These are phyloP conservation scores for Lasius fuliginosus DNA, from an alignment of 2,888 invertebrate genomes.

Conservation along the genomic window DNA sequence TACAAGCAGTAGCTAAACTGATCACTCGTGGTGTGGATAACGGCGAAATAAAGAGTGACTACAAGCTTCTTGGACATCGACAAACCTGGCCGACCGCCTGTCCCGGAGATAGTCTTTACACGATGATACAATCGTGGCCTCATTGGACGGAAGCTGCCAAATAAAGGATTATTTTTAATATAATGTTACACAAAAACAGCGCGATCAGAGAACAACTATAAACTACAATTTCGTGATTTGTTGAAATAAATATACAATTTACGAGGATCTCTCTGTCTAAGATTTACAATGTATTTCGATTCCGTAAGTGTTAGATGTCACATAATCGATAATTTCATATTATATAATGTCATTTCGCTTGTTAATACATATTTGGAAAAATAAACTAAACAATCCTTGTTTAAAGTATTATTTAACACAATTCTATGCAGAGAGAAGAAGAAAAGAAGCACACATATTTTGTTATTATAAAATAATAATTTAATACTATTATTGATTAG, in stretches of 20 bases:
- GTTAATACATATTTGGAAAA: constrained; percentile 7
- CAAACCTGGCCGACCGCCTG: constrained; percentile 78
- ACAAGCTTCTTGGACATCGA: constrained; percentile 90
- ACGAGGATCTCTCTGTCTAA: neutral
- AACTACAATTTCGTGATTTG: neutral
- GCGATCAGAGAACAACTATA: neutral
- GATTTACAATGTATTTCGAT: neutral
- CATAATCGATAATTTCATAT: neutral
- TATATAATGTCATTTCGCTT: neutral
- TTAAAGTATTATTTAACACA: constrained; percentile 5
- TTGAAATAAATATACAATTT: neutral
- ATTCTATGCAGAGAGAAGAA: neutral
- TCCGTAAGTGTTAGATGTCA: neutral
- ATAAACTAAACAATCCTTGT: neutral
- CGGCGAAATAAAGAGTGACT: constrained; percentile 89
- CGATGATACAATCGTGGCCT: constrained; percentile 79
- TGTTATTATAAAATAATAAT: constrained; percentile 21
- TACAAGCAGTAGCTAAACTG: constrained; percentile 89
- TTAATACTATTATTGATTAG: neutral
- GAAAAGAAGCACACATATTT: neutral
- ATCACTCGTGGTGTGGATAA: constrained; percentile 89
- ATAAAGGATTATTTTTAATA: constrained; percentile 23
- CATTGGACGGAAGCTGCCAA: constrained; percentile 65
- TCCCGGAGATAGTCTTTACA: constrained; percentile 80
- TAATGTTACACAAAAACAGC: neutral